Base-by-base conservation (phyloP, 1,140 invertebrate species). In the Megalonaias nervosa region DNA sequence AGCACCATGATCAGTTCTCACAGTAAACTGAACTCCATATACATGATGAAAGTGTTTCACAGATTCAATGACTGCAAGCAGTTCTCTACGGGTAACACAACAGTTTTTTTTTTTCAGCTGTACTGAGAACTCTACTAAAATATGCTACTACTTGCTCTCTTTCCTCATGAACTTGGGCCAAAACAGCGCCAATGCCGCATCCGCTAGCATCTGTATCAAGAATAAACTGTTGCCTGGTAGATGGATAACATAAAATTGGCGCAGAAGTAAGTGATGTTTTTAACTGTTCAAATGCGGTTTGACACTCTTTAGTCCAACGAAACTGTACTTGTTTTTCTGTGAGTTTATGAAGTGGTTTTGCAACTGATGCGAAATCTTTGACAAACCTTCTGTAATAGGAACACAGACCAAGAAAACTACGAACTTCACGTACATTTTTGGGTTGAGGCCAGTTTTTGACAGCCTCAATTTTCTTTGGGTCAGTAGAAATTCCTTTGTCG, bases 71-170 rank as follows among this genome's bases (percentile, higher is more conserved):
- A 83, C 68, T n/a, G 82, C 79, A 5, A 82, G 67, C 5, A 85
- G 68, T 75, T 85, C 82, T 69, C 71, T 85, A 16, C 79, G 15
- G 16, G 82, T 84, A 3, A 78, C 77, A 68, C 82, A 85, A 81
- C 93, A 93, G 19, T n/a, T n/a, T n/a, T n/a, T 91, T 90, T 75
- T 84, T 76, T 83, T 31, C 26, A 31, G 26, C 26, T 31, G 2
- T 31, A 31, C 26, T 31, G 26, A 31, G 26, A 31, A 31, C 38
- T 23, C 71, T 74, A 70, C 80, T 84, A 13, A 58, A 67, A 70
- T 83, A 88, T 1, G 82, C 81, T 5, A 86, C 79, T 2, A 82
- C 73, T 17, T 74, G n/a, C 61, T 83, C 83, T 59, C 66, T 31
- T 59, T 81, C 79, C 21, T 83, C 80, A 55, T 82, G 60, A n/a